Base-by-base conservation (phyloP, 2,888 invertebrate species). In the Penaeus monodon region DNA sequence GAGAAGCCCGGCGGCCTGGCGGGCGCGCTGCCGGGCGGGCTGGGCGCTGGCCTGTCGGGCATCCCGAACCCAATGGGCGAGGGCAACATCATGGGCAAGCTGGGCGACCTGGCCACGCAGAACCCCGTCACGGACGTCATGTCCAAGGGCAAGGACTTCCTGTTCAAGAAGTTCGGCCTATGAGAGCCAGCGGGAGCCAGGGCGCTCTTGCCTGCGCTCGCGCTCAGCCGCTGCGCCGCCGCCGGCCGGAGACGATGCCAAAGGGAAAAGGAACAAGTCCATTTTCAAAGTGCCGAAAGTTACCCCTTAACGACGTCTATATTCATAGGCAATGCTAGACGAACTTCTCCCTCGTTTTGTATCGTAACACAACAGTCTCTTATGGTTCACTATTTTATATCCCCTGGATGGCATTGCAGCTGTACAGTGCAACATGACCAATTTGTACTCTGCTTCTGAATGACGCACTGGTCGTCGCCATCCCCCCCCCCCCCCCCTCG, bases 111-210 rank as follows among this genome's bases (percentile, higher is more conserved):
- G 74, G 91, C 91, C 66, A 91, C 91, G 20, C 93, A 93, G 73
- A 96, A 96, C 89, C 96, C 97, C 91, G 97, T 97, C 90, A 97
- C 97, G 91, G 97, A 97, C 92, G 96, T 97, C 91, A 94, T 97
- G 91, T 97, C 97, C 92, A 97, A 97, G 93, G 97, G 97, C 92
- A 97, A 97, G 93, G 97, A 97, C 94, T 95, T 97, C 91, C 96
- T 97, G 93, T 97, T 97, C 93, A 97, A 97, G 96, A 96, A 96
- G 94, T 97, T 97, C 93, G 97, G 97, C 91, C 94, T 97, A 91
- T 96, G 96, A 92, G 85, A 87, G 65, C 76, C 77, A 84, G 83
- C 86, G 64, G 82, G 63, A 73, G 65, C 79, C 82, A 85, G 87
- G 66, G 78, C 81, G 80, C 29, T 78, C 44, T 24, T 49, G 63